Evolutionary conservation across 2,888 invertebrate genomes (phyloP).

Genomic region (Plutella xylostella): DNA sequence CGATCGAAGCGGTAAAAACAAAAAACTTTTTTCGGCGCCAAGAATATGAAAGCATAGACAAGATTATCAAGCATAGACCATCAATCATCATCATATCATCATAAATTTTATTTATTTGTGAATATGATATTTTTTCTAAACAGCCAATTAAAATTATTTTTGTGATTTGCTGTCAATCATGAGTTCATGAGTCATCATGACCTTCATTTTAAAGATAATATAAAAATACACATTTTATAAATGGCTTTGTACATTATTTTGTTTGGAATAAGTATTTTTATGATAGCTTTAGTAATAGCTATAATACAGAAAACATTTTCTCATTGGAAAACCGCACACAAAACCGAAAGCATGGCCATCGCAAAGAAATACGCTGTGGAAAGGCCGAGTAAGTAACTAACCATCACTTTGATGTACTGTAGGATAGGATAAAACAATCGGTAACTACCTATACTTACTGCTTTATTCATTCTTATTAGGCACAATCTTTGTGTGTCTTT

Average conservation of each 20-base stretch:
- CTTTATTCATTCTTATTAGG: background rate
- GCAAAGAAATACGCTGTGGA: constrained; percentile 22
- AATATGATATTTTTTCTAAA: no score
- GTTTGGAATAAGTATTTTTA: constrained; percentile 55
- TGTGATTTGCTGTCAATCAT: no score
- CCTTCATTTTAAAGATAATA: background rate
- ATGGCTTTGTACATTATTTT: constrained; percentile 61
- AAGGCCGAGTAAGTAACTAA: constrained; percentile 47
- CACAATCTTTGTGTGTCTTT: background rate
- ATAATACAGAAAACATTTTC: constrained; percentile 59
- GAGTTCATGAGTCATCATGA: background rate
- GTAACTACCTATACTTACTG: background rate
- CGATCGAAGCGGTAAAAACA: no score
- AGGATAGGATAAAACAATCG: no score
- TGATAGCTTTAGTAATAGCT: constrained; percentile 54
- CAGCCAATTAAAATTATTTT: no score
- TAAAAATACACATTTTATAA: constrained; percentile 12
- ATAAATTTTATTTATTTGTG: no score
- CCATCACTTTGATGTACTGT: no score
- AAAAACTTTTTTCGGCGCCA: no score
- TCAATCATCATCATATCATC: no score
- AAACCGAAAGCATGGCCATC: constrained; percentile 37
- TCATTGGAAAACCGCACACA: constrained; percentile 53
- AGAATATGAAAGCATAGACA: no score
- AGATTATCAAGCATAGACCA: no score